Base-by-base conservation (phyloP, 1,140 invertebrate species). In the Drosophila nasuta region DNA sequence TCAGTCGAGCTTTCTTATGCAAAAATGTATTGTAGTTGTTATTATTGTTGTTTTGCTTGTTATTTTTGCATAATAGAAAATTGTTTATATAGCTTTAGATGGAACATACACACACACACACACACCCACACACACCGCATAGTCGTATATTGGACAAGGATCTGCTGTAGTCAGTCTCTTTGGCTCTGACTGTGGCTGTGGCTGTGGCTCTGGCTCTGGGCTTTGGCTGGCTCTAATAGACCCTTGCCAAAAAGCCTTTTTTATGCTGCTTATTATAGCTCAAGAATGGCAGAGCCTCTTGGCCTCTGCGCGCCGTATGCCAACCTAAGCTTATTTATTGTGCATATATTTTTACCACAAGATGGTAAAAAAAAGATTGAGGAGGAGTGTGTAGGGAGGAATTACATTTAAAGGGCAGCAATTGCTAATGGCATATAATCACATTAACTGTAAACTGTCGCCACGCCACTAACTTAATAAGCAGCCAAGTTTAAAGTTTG, bases 31-130 rank as follows among this genome's bases (percentile, higher is more conserved):
- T 88, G 72, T 82, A 69, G 51, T 62, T 75, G 58, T 69, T 58
- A 30, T 60, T 67, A 54, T 75, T 75, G 64, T 64, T 71, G 62
- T 58, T 57, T 62, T 78, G 83, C 80, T 88, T 88, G 81, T 89
- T 88, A 89, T 85, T 89, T 88, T 69, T 75, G 85, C 85, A 85
- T 89, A 88, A 88, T 89, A 79, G 85, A 88, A 88, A 88, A 88
- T 88, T 88, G 81, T 88, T 88, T 88, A 88, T 88, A 78, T 81
- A 81, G 82, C 77, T 77, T 58, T 60, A 59, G 62, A 66, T 77
- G 52, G 43, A 65, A 17, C 20, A 35, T 20, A 56, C 49, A 58
- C 30, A 66, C 30, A 38, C 35, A 35, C 38, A 41, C 28, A 38
- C 30, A 48, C 46, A 13, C 51, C 20, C n/a, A n/a, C n/a, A n/a